phyloP scores from a whole-genome alignment of 2,113 vertebrate genomes.

The Petrocephalus microphthalmus region DNA sequence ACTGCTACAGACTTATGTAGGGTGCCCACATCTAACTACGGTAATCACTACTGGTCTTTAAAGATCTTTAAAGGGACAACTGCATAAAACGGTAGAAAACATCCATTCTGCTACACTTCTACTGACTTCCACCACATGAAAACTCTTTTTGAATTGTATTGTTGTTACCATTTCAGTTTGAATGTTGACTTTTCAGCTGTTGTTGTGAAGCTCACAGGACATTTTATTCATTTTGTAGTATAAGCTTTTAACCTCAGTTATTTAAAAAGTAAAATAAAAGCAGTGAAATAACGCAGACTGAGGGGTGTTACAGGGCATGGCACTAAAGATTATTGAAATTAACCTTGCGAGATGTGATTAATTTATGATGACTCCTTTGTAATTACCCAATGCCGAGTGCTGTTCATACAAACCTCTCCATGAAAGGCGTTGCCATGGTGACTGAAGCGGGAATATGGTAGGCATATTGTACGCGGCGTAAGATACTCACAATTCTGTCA shows the following conservation, averaged over 20 bases:
- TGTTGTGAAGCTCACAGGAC: not conserved
- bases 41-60: too few relatives aligned
- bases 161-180: not conserved
- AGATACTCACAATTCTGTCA: not conserved
- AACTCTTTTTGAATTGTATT: not conserved
- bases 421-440: slow-evolving; percentile 17
- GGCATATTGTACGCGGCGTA: not conserved
- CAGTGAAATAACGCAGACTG: not conserved
- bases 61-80: too few relatives aligned
- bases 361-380: not conserved
- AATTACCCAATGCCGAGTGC: slow-evolving; percentile 5
- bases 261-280: not conserved
- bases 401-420: not conserved
- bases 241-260: not conserved
- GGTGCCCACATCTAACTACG: too few relatives aligned
- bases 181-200: not conserved
- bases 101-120: too few relatives aligned
- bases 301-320: not conserved
- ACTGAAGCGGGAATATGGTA: not conserved
- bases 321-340: slow-evolving; percentile 7
- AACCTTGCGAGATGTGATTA: slow-evolving; percentile 16
- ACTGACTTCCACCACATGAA: too few relatives aligned
- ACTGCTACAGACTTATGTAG: too few relatives aligned
- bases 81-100: too few relatives aligned
- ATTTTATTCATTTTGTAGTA: not conserved